Conservation (phyloP, 2,113 vertebrate species). For the Rattus norvegicus region GRCr8 NC_086019.1:201887501-201888000, state of each 20-base stretch:
- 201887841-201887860: background rate
- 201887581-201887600: background rate
- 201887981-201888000: background rate
- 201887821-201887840: background rate
- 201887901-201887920: background rate
- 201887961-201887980: background rate
- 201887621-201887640: background rate
- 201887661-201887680: background rate
- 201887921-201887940: background rate
- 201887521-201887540: background rate
- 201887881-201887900: background rate
- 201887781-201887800: background rate
- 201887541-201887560: background rate
- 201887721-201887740: background rate
- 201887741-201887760: background rate
- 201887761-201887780: background rate
- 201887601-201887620: background rate
- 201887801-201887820: background rate
- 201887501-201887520: background rate
- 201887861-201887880: background rate
- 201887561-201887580: background rate
- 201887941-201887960: background rate
- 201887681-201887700: background rate
- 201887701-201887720: background rate
- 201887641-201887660: background rate